Evolutionary conservation across 64 coral and sea anemone species (phyloP), one percentile per base, ranked within the genome.

Genomic region (Pachyseris speciosa): DNA sequence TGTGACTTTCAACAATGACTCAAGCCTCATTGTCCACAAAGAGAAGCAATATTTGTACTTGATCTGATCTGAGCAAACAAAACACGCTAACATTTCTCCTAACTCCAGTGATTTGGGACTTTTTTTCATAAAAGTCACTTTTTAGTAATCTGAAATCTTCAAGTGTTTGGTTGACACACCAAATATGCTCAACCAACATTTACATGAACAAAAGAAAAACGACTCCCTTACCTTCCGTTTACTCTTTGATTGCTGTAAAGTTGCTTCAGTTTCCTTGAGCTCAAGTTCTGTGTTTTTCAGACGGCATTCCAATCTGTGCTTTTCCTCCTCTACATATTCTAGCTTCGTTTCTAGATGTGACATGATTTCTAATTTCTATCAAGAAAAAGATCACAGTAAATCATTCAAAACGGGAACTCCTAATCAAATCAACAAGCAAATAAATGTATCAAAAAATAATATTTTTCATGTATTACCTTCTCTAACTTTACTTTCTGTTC

Each of bases 301-400:
- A 64, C 92, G 84, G 19, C 85, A 86, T 66, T 92, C 86, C 19
- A 96, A 37, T 27, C 91, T 92, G 44, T 80, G 69, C 42, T 96
- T 96, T 47, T 93, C 91, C 22, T 96, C 91, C 34, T 96, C 95
- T 2, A 77, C 87, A 37, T 75, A 92, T 37, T 80, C 59, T 10
- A 96, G 86, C 60, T 96, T 93, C 49, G 67, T 93, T 58, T 96
- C 71, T 13, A 93, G 37, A 53, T 89, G 89, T 48, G 74, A 78
- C 42, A 90, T 59, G 37, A 59, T 72, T 47, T 93, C 95, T 47
- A 96, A 63, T 80, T 96, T 86, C 95, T 96, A 64, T 8, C 58
- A 16, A 34, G 7, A 30, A 32, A 79, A 44, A 28, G 2, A 4
- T 49, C 33, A 37, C 16, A 25, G 13, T 60, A 78, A 28, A 40